A percentile compares a stretch with the other conserved stretches of the same genome.
These are phyloP conservation scores for Seladonia tumulorum DNA, from an alignment of 2,888 invertebrate species.

Conservation along the genomic window DNA sequence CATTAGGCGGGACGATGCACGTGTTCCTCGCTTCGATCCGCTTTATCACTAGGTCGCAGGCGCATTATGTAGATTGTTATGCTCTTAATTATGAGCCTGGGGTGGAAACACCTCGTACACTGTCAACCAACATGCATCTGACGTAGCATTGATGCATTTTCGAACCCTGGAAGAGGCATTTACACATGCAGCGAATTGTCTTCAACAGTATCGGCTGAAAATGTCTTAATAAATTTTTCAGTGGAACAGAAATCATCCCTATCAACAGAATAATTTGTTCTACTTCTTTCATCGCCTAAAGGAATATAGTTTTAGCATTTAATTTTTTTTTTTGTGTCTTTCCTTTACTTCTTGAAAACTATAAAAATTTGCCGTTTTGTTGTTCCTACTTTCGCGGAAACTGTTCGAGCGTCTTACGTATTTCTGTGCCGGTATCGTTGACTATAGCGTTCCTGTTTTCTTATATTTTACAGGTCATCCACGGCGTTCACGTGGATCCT, in stretches of 20 bases:
- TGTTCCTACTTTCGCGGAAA: neutral
- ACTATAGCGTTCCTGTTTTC: neutral
- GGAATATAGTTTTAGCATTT: neutral
- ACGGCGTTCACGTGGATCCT: conserved; percentile 93
- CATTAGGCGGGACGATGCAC: neutral
- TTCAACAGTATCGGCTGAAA: neutral
- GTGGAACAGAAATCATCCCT: neutral
- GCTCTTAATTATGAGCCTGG: conserved; percentile 6
- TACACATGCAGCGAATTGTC: neutral
- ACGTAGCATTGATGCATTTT: neutral
- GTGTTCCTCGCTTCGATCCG: conserved; percentile 12
- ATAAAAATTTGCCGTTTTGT: neutral
- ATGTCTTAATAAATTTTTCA: neutral
- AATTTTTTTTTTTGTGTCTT: too few relatives aligned
- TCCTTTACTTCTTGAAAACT: neutral
- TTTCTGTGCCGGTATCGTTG: neutral
- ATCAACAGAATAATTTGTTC: neutral
- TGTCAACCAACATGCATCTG: neutral
- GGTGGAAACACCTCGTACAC: neutral
- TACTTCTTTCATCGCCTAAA: too few relatives aligned
- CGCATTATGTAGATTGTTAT: conserved; percentile 16
- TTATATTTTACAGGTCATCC: conserved; percentile 89
- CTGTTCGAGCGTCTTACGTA: neutral
- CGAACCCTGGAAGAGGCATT: neutral
- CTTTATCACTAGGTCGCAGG: conserved; percentile 12